These are phyloP conservation scores for Clarias gariepinus DNA, from an alignment of 2,113 vertebrate species.

Conservation along the genomic window DNA sequence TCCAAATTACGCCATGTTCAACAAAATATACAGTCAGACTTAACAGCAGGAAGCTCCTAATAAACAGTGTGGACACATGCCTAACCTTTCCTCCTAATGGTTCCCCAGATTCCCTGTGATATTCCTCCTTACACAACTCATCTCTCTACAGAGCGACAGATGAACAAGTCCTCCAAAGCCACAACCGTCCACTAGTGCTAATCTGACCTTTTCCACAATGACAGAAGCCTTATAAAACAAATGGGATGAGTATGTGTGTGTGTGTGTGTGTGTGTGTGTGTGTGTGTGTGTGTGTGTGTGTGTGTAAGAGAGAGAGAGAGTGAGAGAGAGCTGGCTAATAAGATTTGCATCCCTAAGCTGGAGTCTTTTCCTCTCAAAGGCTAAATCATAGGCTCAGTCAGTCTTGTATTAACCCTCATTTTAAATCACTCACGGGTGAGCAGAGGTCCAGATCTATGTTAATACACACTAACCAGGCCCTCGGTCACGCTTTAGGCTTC, in stretches of 20 bases:
- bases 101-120: conserved; percentile 7
- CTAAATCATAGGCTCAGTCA: conserved; percentile 46
- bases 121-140: conserved; percentile 44
- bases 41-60: not conserved
- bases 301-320: not conserved
- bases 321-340: conserved; percentile 44
- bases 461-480: conserved; percentile 39
- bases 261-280: conserved; percentile 8
- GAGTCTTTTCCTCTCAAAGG: conserved; percentile 38
- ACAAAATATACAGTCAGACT: not conserved
- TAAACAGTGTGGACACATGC: not conserved
- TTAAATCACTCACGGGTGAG: conserved; percentile 39
- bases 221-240: conserved; percentile 58
- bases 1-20: not conserved
- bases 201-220: conserved; percentile 60
- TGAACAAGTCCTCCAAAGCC: conserved; percentile 39
- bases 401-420: conserved; percentile 49
- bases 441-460: conserved; percentile 26
- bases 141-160: conserved; percentile 29
- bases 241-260: conserved; percentile 1
- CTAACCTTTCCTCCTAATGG: not conserved
- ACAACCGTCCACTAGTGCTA: conserved; percentile 32
- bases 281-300: conserved; percentile 3
- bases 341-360: conserved; percentile 46
- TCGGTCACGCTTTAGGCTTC: conserved; percentile 41